Evolutionary conservation across 2,113 vertebrate species (phyloP), one percentile per base, ranked within the genome.

Genomic region (Pygoscelis antarcticus): DNA sequence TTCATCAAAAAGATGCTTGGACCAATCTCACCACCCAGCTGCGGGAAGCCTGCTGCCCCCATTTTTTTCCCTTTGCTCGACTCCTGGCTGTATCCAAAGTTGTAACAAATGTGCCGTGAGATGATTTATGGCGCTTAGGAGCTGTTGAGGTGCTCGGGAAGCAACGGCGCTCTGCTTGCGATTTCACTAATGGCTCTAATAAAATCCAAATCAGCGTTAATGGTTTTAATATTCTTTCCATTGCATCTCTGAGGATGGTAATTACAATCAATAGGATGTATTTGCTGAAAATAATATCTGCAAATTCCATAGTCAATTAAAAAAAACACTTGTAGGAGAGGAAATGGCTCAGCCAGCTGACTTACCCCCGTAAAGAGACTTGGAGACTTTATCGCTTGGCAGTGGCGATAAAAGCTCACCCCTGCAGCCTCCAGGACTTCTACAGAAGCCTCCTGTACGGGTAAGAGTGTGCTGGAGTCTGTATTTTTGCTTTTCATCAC

Each of bases 201-300:
- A 87, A 93, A 91, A 90, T 64, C 91, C 93, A 83, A 92, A 92
- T 81, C 94, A 30, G 66, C 44, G 4, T 92, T 96, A 95, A 92
- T 96, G 90, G 92, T 62, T 88, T 96, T 83, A 83, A 93, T 93
- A 83, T 95, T 92, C 86, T 93, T 92, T 36, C 91, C 92, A 20
- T 90, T 12, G 74, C 89, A 44, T 88, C 79, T 89, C 62, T 0
- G 5, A 94, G 90, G 69, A 72, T 57, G 61, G 72, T 76, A 96
- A 95, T 95, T 87, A n/a, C 75, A 71, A 95, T 97, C 94, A 51
- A 86, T 83, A 58, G 89, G 34, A 11, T 49, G 70, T 93, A 60
- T 96, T 97, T 92, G 77, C 91, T 83, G 92, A 77, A 94, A 89
- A 75, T 27, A 83, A 74, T 54, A 81, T 38, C 92, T 91, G 74